phyloP scores from a whole-genome alignment of 2,113 vertebrate species.

The Pundamilia nyererei region DNA sequence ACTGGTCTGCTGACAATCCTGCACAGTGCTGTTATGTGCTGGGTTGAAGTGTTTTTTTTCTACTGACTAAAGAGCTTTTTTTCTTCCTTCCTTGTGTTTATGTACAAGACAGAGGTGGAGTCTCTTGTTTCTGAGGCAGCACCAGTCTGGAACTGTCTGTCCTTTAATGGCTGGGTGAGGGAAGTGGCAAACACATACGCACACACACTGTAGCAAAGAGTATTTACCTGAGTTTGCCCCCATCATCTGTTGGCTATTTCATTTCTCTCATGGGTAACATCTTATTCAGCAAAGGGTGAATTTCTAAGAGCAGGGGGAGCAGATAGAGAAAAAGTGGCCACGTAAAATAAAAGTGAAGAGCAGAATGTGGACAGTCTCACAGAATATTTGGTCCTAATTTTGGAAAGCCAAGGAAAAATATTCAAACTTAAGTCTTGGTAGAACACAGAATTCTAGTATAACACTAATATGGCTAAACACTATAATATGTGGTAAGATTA shows the following conservation, averaged over 20 bases:
- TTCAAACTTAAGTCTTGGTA: not conserved
- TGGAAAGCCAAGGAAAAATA: not conserved
- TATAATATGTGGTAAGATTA: not conserved
- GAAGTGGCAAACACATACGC: not conserved
- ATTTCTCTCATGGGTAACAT: slow-evolving; percentile 1
- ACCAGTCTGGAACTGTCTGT: not conserved
- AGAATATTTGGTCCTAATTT: not conserved
- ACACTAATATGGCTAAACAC: not conserved
- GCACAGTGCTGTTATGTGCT: not conserved
- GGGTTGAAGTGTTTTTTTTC: not conserved
- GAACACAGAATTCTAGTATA: not conserved
- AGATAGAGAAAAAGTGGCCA: not conserved
- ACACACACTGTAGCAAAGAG: not conserved
- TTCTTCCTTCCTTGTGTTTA: not conserved
- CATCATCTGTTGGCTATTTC: not conserved
- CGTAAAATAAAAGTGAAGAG: not conserved
- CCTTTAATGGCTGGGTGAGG: not conserved
- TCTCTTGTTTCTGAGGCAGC: not conserved
- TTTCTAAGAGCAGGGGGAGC: not conserved
- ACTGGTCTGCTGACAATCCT: not conserved
- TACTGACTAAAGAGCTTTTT: not conserved
- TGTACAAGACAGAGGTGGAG: not conserved
- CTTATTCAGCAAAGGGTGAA: not conserved
- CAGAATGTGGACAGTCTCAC: not conserved
- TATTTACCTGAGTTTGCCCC: not conserved